Evolutionary conservation across 2,888 invertebrate species (phyloP), one percentile per base, ranked within the genome.

Genomic region (Drosophila birchii): DNA sequence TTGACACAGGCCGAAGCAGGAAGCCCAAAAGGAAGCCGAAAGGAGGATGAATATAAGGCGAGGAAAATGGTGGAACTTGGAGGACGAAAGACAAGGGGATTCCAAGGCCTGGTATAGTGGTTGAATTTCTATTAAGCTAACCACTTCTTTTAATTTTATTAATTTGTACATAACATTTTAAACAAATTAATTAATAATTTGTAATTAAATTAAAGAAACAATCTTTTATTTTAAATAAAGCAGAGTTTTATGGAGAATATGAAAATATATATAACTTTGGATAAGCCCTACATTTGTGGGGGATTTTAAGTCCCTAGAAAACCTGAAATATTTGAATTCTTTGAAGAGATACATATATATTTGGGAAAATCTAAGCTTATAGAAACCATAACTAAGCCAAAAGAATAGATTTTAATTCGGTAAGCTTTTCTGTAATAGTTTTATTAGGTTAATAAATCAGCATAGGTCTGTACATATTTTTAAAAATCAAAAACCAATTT

Each of bases 1-100:
- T 74, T 73, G 80, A 79, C 82, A 76, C 49, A 69, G 62, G 49
- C 55, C 56, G 26, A 34, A 55, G 34, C 43, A 57, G 60, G 43
- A 60, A 59, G 47, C 67, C 38, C 56, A 41, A 43, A 44, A 38
- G 34, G 53, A 74, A 55, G 41, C 41, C 29, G 32, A 36, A 45
- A 41, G 23, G 18, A 23, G 26, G 45, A 38, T 51, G 53, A 43
- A 39, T 39, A 20, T 39, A 23, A n/a, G 64, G 36, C 54, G 23
- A 14, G 14, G 57, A 53, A 63, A 47, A 26, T 7, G 11, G 41
- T 32, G 43, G 14, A 8, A 45, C 39, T 64, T 14, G 38, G 11
- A 41, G 51, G 8, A 49, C 20, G 29, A 20, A 56, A 47, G 49
- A 56, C 16, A 18, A 38, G 51, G 43, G 20, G 18, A 43, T n/a